Percentiles rank a stretch among this genome's conserved stretches.
Conservation (phyloP, 2,113 vertebrate species). For the Cnemophilus loriae region DNA sequence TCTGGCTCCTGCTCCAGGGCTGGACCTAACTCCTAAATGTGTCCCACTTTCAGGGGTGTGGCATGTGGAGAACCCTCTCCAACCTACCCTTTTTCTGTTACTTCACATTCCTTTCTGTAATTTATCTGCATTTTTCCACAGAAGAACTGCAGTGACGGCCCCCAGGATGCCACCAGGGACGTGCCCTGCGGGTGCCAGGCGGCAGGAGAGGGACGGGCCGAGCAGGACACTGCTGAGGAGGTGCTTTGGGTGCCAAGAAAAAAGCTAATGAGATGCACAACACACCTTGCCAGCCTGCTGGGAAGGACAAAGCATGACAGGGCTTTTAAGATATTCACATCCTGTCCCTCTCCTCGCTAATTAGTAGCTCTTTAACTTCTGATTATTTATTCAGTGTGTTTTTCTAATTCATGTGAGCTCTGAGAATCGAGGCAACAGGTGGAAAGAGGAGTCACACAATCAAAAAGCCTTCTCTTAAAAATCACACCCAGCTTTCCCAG, state of each 20-base stretch:
- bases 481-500: neutral
- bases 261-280: neutral
- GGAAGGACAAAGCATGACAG: neutral
- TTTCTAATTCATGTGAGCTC: neutral
- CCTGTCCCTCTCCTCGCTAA: neutral
- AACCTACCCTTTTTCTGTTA: rapidly evolving
- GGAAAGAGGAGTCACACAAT: neutral
- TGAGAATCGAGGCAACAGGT: neutral
- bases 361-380: neutral
- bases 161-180: rapidly evolving
- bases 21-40: neutral
- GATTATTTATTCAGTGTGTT: neutral
- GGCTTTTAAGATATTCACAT: neutral
- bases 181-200: rapidly evolving
- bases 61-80: neutral
- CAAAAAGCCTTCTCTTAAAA: neutral
- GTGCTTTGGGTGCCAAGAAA: neutral
- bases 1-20: neutral
- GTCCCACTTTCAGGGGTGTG: neutral
- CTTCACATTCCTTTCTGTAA: neutral
- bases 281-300: neutral
- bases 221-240: neutral
- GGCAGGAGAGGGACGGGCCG: neutral
- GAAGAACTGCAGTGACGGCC: neutral
- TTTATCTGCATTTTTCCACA: neutral